Conservation (phyloP, 2,113 vertebrate genomes). For the Cephalopholis sonnerati region DNA sequence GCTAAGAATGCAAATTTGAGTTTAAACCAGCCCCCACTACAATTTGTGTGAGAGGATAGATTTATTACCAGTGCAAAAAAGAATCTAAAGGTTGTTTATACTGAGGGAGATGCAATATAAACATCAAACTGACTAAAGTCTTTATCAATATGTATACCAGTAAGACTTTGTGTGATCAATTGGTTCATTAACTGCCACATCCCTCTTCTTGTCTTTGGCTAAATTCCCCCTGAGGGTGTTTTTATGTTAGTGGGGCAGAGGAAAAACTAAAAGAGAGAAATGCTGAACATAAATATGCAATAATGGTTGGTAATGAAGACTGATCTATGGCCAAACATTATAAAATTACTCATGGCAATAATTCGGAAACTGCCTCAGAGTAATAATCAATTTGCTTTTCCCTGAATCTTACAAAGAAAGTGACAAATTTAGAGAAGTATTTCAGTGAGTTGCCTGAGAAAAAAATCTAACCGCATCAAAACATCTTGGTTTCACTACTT, state of each 20-base stretch:
- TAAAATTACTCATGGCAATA: conserved; percentile 33
- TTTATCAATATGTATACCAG: conserved; percentile 44
- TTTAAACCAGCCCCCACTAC: not conserved
- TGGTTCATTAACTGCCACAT: conserved; percentile 36
- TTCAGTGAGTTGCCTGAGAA: not conserved
- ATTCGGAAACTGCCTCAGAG: not conserved
- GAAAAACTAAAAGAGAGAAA: conserved; percentile 25
- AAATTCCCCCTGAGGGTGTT: not conserved
- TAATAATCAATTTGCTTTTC: conserved; percentile 33
- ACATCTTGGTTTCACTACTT: not conserved
- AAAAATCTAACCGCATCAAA: not conserved
- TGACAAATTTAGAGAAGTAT: conserved; percentile 24
- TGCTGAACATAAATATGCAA: conserved; percentile 26
- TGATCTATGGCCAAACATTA: conserved; percentile 24
- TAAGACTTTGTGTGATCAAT: conserved; percentile 40
- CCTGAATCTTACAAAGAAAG: conserved; percentile 14
- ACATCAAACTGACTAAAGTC: conserved; percentile 19
- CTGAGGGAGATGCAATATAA: no score
- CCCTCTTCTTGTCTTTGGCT: conserved; percentile 32
- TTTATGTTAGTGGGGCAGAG: conserved; percentile 21
- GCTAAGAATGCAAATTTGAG: not conserved
- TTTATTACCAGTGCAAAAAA: not conserved
- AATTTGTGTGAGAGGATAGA: not conserved
- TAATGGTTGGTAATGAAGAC: conserved; percentile 22
- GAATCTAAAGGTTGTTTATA: not conserved